A percentile compares a stretch with the other conserved stretches of the same genome.
These are phyloP conservation scores for Pseudopleuronectes americanus DNA, from an alignment of 2,797 vertebrate genomes.

Conservation along the genomic window DNA sequence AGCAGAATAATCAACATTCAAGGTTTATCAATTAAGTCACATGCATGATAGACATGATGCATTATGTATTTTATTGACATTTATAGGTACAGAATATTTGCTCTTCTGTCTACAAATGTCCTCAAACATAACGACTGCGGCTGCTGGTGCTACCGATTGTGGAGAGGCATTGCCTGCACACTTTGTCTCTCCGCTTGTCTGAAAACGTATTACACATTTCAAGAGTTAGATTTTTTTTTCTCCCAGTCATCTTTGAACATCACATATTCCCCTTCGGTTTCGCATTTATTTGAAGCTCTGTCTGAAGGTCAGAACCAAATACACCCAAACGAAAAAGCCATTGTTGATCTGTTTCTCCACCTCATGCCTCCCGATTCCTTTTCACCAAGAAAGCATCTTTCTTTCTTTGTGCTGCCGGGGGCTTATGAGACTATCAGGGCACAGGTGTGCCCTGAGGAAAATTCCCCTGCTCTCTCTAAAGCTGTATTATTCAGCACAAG, in stretches of 20 bases:
- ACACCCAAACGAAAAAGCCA: constrained; percentile 72
- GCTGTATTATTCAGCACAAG: constrained; percentile 81
- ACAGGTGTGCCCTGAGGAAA: constrained; percentile 79
- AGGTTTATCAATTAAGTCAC: neutral
- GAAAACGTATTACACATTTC: constrained; percentile 65
- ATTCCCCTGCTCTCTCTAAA: constrained; percentile 79
- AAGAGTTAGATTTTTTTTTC: constrained; percentile 34
- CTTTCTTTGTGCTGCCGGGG: constrained; percentile 74
- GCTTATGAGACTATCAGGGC: constrained; percentile 79
- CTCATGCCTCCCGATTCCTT: constrained; percentile 71
- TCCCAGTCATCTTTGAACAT: constrained; percentile 46
- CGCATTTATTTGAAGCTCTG: constrained; percentile 70
- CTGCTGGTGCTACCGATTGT: constrained; percentile 65
- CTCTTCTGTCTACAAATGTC: constrained; percentile 41
- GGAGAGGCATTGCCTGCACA: constrained; percentile 62
- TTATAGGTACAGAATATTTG: constrained; percentile 29
- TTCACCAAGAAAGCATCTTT: constrained; percentile 74
- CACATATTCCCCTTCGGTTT: constrained; percentile 64
- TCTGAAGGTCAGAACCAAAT: constrained; percentile 80
- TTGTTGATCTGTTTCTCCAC: constrained; percentile 77
- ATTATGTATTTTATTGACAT: constrained; percentile 29
- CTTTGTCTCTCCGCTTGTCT: constrained; percentile 54
- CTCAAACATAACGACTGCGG: constrained; percentile 39
- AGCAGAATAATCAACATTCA: neutral
- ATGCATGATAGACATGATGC: neutral